phyloP scores from a whole-genome alignment of 2,113 vertebrate genomes.

The Odontophorus gujanensis region DNA sequence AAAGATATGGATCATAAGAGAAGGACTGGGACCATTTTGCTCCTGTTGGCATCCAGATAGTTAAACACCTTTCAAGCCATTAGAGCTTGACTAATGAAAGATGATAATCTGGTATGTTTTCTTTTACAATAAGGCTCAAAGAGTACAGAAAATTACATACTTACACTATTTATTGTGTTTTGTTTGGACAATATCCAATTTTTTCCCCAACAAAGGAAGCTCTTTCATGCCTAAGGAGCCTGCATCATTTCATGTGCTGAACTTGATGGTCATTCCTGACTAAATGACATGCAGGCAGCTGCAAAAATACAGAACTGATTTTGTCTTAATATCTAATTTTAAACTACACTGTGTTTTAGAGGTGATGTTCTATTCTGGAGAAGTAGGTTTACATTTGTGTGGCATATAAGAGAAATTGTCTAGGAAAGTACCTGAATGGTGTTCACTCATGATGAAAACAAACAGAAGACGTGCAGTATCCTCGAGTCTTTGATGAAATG shows the following conservation, averaged over 20 bases:
- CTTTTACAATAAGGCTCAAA: background rate
- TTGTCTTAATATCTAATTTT: background rate
- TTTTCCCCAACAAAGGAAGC: background rate
- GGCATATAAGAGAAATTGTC: background rate
- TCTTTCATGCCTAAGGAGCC: background rate
- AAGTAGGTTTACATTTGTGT: background rate
- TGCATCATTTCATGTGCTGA: background rate
- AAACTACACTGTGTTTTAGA: background rate
- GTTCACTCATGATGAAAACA: background rate
- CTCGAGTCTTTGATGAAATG: background rate
- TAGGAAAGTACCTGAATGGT: background rate
- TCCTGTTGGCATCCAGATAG: background rate
- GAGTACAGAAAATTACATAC: background rate
- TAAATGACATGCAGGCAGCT: background rate
- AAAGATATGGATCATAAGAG: background rate
- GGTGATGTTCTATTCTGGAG: background rate
- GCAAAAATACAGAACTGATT: background rate
- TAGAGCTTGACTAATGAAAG: background rate
- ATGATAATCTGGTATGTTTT: background rate
- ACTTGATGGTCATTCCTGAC: background rate
- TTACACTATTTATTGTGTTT: background rate
- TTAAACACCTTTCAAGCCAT: background rate
- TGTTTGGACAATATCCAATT: background rate
- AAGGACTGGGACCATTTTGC: background rate
- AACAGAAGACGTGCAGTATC: background rate